phyloP scores from a whole-genome alignment of 1,140 invertebrate genomes.

The Ylistrum balloti region DNA sequence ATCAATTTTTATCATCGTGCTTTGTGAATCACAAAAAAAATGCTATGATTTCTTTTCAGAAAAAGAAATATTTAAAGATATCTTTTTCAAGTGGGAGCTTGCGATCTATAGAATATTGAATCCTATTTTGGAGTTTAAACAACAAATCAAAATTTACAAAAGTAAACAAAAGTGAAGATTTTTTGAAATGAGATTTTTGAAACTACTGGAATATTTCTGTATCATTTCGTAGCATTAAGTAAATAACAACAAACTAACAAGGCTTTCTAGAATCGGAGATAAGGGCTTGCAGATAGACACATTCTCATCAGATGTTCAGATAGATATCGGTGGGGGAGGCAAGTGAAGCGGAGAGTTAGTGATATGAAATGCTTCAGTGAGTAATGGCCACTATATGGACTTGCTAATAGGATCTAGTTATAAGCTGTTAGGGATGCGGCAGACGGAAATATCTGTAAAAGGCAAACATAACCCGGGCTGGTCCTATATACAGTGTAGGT shows the following conservation, averaged over 20 bases:
- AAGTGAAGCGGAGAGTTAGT: background rate
- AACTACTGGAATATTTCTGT: too few species aligned
- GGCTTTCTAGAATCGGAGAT: background rate
- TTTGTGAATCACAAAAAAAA: too few species aligned
- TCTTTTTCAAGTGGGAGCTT: too few species aligned
- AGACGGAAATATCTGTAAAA: conserved; percentile 26
- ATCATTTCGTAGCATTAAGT: too few species aligned
- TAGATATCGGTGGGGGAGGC: background rate
- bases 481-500: background rate
- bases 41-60: too few species aligned
- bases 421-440: background rate
- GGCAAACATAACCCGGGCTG: background rate
- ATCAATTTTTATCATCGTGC: too few species aligned
- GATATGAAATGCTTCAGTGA: background rate
- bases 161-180: too few species aligned
- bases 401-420: background rate
- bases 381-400: background rate
- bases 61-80: too few species aligned
- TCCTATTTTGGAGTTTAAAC: too few species aligned
- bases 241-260: background rate
- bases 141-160: too few species aligned
- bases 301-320: background rate
- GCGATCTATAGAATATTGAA: too few species aligned
- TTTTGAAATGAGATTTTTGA: too few species aligned
- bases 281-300: background rate